Base-by-base conservation (phyloP, 2,113 vertebrate species). In the Urocynchramus pylzowi region DNA sequence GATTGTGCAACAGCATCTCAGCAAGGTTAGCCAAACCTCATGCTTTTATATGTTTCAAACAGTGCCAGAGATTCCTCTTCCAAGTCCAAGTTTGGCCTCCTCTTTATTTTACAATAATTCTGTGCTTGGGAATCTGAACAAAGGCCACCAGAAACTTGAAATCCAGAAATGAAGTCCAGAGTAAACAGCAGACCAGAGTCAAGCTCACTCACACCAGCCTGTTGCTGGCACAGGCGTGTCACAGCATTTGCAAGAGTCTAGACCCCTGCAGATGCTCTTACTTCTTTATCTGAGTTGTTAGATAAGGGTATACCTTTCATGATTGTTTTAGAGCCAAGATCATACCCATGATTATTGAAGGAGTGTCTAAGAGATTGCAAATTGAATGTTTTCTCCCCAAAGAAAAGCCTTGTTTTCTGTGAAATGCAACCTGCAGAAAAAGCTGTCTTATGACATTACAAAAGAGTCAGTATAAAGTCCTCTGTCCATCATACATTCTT, bases 1-100 rank as follows among this genome's bases (percentile, higher is more conserved):
- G 75, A 22, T 91, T 97, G 73, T 89, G 95, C 90, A 97, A 97
- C 53, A 93, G 27, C 80, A 82, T 93, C 70, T 87, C 41, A 61
- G 83, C 73, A 92, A 93, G 83, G 76, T 95, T 96, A 96, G 96
- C 96, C 96, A 96, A 96, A 87, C 80, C 57, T 89, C 92, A 79
- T 78, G 84, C 23, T 94, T 94, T 95, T 86, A 65, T 84, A 90
- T 49, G 33, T 91, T 93, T 93, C 93, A 87, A 87, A 92, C 19
- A 57, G 44, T 67, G 90, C 84, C 96, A 96, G 65, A 87, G 52
- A 92, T 49, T 92, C 56, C 27, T 47, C n/a, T 92, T 93, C 61
- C 90, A 95, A 95, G 69, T 92, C 52, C 90, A 95, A 82, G 60
- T 95, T 84, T 79, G 70, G 59, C 53, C 12, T 69, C 21, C 17